Conservation (phyloP, 2,797 vertebrate genomes). For the Craterocephalus amniculus region DNA sequence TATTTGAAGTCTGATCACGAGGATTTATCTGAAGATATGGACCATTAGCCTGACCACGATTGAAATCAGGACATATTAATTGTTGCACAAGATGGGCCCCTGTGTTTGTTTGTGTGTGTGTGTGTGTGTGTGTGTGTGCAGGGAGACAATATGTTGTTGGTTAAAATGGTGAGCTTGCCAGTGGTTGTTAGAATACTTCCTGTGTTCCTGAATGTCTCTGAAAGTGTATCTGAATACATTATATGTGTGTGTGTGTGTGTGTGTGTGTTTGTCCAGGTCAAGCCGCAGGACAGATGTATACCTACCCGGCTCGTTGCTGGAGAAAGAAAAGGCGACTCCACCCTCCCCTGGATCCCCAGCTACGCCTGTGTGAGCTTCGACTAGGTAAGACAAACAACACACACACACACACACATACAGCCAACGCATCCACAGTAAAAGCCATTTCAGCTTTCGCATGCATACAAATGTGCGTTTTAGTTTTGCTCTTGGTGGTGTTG, state of each 20-base stretch:
- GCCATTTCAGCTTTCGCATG: conserved; percentile 10
- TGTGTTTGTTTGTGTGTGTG: conserved; percentile 11
- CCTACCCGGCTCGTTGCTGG: conserved; percentile 97
- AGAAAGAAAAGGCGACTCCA: conserved; percentile 96
- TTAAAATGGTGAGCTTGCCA: conserved; percentile 46
- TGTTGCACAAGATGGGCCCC: conserved; percentile 30
- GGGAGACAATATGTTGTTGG: conserved; percentile 43
- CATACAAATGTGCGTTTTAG: background rate
- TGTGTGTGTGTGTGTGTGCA: conserved; percentile 3
- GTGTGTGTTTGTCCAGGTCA: conserved; percentile 81
- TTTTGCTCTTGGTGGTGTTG: conserved; percentile 6
- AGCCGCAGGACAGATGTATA: conserved; percentile 95
- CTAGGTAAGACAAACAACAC: conserved; percentile 84
- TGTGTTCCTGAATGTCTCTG: conserved; percentile 44
- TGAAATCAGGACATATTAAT: conserved; percentile 46
- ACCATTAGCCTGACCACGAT: conserved; percentile 12
- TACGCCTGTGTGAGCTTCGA: conserved; percentile 94
- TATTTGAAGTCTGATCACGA: conserved; percentile 11
- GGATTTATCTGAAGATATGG: conserved; percentile 23
- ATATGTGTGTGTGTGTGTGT: conserved; percentile 38
- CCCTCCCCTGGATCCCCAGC: conserved; percentile 93
- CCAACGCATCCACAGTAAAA: conserved; percentile 14
- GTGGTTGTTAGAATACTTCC: conserved; percentile 62
- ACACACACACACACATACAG: background rate
- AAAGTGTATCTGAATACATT: conserved; percentile 23